These are phyloP conservation scores for Toxotes jaculatrix DNA, from an alignment of 2,113 vertebrate species.

Conservation along the genomic window DNA sequence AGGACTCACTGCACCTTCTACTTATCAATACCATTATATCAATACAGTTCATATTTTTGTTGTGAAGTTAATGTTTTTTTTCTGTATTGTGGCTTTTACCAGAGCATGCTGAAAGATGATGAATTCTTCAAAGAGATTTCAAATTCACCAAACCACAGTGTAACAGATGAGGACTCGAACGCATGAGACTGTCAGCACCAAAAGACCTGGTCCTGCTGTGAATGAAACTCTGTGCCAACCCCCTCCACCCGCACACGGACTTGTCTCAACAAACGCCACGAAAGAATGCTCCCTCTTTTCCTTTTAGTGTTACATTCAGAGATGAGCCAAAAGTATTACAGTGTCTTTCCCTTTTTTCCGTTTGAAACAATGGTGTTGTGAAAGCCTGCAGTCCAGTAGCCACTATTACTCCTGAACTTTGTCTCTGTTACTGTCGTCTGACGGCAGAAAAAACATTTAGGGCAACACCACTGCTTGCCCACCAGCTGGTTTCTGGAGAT, in stretches of 20 bases:
- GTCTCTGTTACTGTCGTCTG: constrained; percentile 66
- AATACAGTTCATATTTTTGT: neutral
- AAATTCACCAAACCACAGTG: constrained; percentile 89
- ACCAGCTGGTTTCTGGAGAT: constrained; percentile 89
- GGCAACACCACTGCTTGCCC: constrained; percentile 79
- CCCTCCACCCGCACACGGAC: constrained; percentile 42
- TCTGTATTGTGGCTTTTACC: constrained; percentile 48
- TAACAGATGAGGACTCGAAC: constrained; percentile 93
- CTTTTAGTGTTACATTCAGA: constrained; percentile 47
- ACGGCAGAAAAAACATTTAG: constrained; percentile 69
- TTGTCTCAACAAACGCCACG: constrained; percentile 21
- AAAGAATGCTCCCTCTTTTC: constrained; percentile 35
- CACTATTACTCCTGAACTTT: constrained; percentile 47
- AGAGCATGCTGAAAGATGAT: constrained; percentile 99
- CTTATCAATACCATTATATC: neutral
- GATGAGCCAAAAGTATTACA: constrained; percentile 66
- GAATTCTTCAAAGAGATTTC: constrained; percentile 94
- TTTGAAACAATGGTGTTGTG: neutral
- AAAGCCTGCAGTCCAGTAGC: constrained; percentile 23
- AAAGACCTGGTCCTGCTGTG: constrained; percentile 71
- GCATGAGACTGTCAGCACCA: constrained; percentile 83
- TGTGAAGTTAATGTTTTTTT: neutral
- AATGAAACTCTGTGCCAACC: constrained; percentile 72
- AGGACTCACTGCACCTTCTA: too few species aligned
- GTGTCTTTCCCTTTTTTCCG: constrained; percentile 4